phyloP scores from a whole-genome alignment of 2,797 vertebrate genomes.

The Morus bassanus region DNA sequence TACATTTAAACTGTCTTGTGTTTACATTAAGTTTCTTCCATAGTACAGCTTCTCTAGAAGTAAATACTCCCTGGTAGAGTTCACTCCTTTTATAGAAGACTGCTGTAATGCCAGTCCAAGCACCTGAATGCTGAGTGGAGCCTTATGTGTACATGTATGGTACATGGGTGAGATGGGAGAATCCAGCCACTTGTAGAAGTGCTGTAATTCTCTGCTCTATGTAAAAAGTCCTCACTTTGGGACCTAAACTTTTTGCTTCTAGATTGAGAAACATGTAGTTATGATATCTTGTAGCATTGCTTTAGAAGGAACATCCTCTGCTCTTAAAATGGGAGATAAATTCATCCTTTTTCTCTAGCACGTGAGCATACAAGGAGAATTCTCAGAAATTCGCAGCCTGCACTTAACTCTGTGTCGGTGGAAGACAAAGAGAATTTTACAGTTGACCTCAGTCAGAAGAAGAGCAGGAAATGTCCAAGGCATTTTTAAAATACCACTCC shows the following conservation, averaged over 20 bases:
- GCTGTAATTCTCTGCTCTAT: background rate
- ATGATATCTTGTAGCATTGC: background rate
- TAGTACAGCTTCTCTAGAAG: background rate
- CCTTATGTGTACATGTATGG: accelerated
- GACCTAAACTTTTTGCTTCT: background rate
- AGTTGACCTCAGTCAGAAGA: background rate
- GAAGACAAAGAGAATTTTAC: background rate
- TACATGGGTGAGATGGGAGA: background rate
- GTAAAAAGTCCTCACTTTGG: background rate
- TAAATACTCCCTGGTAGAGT: background rate
- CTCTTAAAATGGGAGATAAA: background rate
- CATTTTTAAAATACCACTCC: background rate
- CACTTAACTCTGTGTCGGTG: background rate
- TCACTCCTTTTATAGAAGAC: background rate
- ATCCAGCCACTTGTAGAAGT: background rate
- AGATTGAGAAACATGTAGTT: background rate
- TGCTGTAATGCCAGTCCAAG: background rate
- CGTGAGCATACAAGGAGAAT: background rate
- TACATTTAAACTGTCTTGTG: background rate
- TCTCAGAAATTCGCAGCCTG: background rate
- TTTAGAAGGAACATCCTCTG: background rate
- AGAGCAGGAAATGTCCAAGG: background rate
- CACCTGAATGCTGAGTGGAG: background rate
- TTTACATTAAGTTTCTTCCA: background rate
- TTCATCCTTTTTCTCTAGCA: background rate